Evolutionary conservation across 2,797 vertebrate species (phyloP).

Genomic region (Rhinophrynus dorsalis): DNA sequence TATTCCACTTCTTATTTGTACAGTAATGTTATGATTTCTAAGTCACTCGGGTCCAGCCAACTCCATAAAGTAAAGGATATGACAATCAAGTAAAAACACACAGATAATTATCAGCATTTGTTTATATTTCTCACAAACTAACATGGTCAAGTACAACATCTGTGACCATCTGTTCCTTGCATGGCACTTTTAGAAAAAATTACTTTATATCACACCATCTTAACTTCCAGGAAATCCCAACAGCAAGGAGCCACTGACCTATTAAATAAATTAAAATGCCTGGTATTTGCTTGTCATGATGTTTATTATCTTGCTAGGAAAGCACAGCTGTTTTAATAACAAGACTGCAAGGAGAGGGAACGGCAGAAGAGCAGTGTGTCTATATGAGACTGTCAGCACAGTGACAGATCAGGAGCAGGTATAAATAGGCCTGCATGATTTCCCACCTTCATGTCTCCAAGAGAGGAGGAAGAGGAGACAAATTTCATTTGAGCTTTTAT

Average conservation of each 20-base stretch:
- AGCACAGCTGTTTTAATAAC: slow-evolving; percentile 26
- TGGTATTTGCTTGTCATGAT: slow-evolving; percentile 1
- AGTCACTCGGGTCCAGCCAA: too few relatives aligned
- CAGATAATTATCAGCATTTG: too few relatives aligned
- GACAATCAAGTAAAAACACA: too few relatives aligned
- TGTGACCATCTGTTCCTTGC: too few relatives aligned
- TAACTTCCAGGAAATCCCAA: not conserved
- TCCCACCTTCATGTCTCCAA: slow-evolving; percentile 27
- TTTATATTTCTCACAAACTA: too few relatives aligned
- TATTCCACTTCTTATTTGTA: too few relatives aligned
- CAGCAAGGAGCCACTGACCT: not conserved
- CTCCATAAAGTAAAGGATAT: too few relatives aligned
- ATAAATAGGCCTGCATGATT: slow-evolving; percentile 30
- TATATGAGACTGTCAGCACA: not conserved
- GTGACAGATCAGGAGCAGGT: slow-evolving; percentile 47
- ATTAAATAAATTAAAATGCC: not conserved
- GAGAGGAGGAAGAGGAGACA: slow-evolving; percentile 1
- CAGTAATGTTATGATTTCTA: too few relatives aligned
- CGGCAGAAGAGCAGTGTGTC: not conserved
- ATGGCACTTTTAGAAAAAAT: not conserved
- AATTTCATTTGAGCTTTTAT: slow-evolving; percentile 27
- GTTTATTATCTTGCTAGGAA: not conserved
- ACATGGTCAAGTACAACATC: too few relatives aligned
- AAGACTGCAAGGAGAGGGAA: not conserved
- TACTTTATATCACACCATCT: not conserved